Percentiles rank a stretch among this genome's conserved stretches.
Conservation (phyloP, 2,113 vertebrate species). For the Caranx ignobilis region DNA sequence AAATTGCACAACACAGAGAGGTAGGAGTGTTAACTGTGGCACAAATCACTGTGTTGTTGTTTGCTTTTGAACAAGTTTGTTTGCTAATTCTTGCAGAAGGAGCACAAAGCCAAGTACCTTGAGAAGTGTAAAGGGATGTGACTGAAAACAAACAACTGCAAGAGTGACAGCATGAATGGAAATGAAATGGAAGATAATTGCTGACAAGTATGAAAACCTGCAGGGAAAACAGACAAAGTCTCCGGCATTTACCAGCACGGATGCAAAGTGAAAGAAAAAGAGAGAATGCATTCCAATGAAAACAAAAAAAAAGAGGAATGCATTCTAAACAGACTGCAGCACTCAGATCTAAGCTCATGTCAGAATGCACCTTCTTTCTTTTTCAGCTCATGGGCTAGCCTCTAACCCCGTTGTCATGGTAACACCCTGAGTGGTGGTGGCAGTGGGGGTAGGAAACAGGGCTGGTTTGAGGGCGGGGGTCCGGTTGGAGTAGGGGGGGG, state of each 20-base stretch:
- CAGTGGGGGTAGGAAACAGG: slow-evolving; percentile 2
- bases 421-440: slow-evolving; percentile 52
- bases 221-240: slow-evolving; percentile 26
- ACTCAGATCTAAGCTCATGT: slow-evolving; percentile 55
- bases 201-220: slow-evolving; percentile 44
- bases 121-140: slow-evolving; percentile 22
- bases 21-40: slow-evolving; percentile 17
- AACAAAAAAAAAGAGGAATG: slow-evolving; percentile 40
- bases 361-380: slow-evolving; percentile 66
- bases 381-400: slow-evolving; percentile 58
- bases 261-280: slow-evolving; percentile 20
- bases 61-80: slow-evolving; percentile 36
- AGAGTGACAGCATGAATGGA: slow-evolving; percentile 26
- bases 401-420: slow-evolving; percentile 72
- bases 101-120: slow-evolving; percentile 29
- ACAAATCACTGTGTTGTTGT: slow-evolving; percentile 21
- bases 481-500: background rate
- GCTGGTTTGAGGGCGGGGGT: background rate
- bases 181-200: slow-evolving; percentile 55
- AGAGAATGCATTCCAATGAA: slow-evolving; percentile 9
- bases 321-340: slow-evolving; percentile 37
- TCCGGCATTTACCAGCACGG: slow-evolving; percentile 32
- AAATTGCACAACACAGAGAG: slow-evolving; percentile 6
- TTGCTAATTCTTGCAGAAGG: slow-evolving; percentile 26
- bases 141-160: slow-evolving; percentile 20